These are phyloP conservation scores for Nannoperca obscura DNA, from an alignment of 2,797 vertebrate genomes.

Conservation along the genomic window DNA sequence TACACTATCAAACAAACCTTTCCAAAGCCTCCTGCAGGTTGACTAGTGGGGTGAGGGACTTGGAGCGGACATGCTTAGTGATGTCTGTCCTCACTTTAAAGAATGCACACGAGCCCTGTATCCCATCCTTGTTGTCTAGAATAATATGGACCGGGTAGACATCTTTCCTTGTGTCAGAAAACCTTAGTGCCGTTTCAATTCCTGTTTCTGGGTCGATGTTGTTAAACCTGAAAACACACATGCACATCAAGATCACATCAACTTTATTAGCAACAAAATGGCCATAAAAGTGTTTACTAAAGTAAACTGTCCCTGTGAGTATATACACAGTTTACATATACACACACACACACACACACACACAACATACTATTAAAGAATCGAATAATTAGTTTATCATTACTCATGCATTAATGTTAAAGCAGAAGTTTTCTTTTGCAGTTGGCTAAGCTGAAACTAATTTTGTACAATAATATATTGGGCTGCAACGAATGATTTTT, in stretches of 20 bases:
- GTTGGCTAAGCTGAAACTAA: no score
- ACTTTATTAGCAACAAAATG: neutral
- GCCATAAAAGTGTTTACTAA: no score
- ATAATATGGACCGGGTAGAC: slow-evolving; percentile 90
- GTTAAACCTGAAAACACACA: slow-evolving; percentile 71
- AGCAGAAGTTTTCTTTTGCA: no score
- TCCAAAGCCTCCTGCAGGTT: slow-evolving; percentile 84
- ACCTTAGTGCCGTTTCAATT: slow-evolving; percentile 78
- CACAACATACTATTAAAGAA: no score
- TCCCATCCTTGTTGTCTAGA: slow-evolving; percentile 88
- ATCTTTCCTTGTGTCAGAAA: slow-evolving; percentile 75
- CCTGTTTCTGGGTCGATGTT: slow-evolving; percentile 88
- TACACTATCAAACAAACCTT: slow-evolving; percentile 76
- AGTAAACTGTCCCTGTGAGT: no score
- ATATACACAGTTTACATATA: no score
- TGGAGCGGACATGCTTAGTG: slow-evolving; percentile 84
- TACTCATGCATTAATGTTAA: no score
- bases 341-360: no score
- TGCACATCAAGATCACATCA: neutral
- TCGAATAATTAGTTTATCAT: no score
- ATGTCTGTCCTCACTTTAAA: slow-evolving; percentile 89
- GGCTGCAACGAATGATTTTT: no score
- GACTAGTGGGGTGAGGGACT: slow-evolving; percentile 77
- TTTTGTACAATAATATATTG: no score
- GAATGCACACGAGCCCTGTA: slow-evolving; percentile 92